These are phyloP conservation scores for Bombyx huttoni DNA, from an alignment of 2,888 invertebrate genomes.

Conservation along the genomic window DNA sequence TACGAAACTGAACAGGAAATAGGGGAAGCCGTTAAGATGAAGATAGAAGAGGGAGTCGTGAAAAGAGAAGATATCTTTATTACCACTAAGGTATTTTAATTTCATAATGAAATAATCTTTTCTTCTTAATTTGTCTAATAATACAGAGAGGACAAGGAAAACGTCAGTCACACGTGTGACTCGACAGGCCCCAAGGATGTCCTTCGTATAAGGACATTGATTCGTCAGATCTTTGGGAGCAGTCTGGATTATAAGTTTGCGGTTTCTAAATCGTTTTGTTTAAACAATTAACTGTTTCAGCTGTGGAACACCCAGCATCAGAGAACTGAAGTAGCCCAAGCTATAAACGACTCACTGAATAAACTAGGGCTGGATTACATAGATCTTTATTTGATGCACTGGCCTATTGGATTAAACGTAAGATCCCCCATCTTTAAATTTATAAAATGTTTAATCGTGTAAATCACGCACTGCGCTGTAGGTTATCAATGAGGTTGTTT, in stretches of 20 bases:
- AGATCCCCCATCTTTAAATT: conserved; percentile 13
- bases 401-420: conserved; percentile 80
- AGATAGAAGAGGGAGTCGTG: conserved; percentile 47
- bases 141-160: no score
- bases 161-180: no score
- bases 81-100: conserved; percentile 60
- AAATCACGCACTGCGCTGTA: no score
- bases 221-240: no score
- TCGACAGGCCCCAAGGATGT: no score
- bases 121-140: no score
- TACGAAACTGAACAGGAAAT: conserved; percentile 62
- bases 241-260: no score
- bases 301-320: conserved; percentile 73
- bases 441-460: no score
- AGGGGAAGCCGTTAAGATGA: conserved; percentile 50
- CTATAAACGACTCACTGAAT: conserved; percentile 73
- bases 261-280: background rate
- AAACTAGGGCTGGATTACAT: conserved; percentile 80
- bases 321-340: conserved; percentile 74
- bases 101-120: background rate
- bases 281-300: conserved; percentile 27
- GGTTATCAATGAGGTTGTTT: no score
- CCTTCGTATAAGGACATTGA: no score
- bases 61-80: conserved; percentile 64
- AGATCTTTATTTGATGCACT: conserved; percentile 87